Conservation (phyloP, 1,140 invertebrate genomes). For the Bombus pascuorum region DNA sequence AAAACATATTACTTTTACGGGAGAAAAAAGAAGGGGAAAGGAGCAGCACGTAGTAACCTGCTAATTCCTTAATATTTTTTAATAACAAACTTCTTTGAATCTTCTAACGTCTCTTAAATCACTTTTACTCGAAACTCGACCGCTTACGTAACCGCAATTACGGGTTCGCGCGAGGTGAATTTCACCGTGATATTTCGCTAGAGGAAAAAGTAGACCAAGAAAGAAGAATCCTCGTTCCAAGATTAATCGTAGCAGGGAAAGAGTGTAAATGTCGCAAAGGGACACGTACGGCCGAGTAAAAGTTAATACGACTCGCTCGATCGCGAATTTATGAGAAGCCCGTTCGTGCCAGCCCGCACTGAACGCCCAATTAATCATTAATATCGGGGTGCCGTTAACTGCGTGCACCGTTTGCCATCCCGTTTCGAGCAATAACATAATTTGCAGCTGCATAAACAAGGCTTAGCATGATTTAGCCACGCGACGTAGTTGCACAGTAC, state of each 20-base stretch:
- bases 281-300: not conserved
- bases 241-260: not conserved
- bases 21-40: not conserved
- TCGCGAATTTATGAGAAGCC: not conserved
- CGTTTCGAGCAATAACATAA: slow-evolving; percentile 15
- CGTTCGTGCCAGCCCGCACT: no score
- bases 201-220: not conserved
- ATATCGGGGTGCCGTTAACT: not conserved
- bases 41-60: no score
- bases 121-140: not conserved
- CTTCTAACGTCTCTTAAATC: not conserved
- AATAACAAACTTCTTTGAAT: not conserved
- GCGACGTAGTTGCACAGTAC: not conserved
- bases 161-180: not conserved
- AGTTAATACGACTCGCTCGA: not conserved
- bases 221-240: no score
- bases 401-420: not conserved
- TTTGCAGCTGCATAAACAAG: slow-evolving; percentile 40
- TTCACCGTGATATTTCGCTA: not conserved
- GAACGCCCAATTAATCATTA: slow-evolving; percentile 8
- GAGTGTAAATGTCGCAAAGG: not conserved
- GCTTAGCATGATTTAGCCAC: slow-evolving; percentile 35
- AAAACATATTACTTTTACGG: not conserved
- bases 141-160: not conserved
- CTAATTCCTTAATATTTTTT: not conserved